Conservation (phyloP, 1,140 invertebrate species). For the Drosophila dunni region DNA sequence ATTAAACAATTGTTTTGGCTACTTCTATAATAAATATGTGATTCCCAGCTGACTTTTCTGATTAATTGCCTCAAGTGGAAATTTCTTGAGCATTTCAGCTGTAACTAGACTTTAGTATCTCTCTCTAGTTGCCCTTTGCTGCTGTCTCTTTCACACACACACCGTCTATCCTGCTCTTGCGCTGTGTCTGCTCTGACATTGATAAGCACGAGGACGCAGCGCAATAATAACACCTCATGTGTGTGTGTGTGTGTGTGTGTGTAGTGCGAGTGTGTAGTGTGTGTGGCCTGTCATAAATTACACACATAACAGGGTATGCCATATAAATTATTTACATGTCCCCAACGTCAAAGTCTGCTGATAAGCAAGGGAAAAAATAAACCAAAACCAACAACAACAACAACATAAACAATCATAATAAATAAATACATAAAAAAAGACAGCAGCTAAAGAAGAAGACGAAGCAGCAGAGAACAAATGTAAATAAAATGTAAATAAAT, state of each 20-base stretch:
- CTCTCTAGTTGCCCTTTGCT: not conserved
- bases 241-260: slow-evolving; percentile 12
- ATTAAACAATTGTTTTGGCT: slow-evolving; percentile 1
- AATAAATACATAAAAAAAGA: slow-evolving; percentile 26
- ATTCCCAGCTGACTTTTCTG: not conserved
- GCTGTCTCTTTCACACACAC: not conserved
- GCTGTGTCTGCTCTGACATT: slow-evolving; percentile 27
- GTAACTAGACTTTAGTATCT: not conserved
- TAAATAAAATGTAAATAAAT: slow-evolving; percentile 72
- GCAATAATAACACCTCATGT: slow-evolving; percentile 60
- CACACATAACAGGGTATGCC: slow-evolving; percentile 76
- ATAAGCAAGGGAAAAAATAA: slow-evolving; percentile 54
- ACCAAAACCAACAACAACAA: slow-evolving; percentile 34
- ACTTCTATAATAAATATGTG: slow-evolving; percentile 16
- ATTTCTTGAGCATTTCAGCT: slow-evolving; percentile 16
- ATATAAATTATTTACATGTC: slow-evolving; percentile 83
- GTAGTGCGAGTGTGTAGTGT: slow-evolving; percentile 30
- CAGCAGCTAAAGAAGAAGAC: not conserved
- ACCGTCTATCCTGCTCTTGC: too few relatives aligned
- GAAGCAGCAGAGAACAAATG: slow-evolving; percentile 17
- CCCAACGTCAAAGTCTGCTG: slow-evolving; percentile 80
- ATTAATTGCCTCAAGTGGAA: slow-evolving; percentile 31
- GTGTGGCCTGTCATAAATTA: slow-evolving; percentile 73
- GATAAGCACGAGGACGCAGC: slow-evolving; percentile 42
- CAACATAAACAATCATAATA: slow-evolving; percentile 33